Evolutionary conservation across 2,888 invertebrate species (phyloP).

Genomic region (Leptopilina syphax): DNA sequence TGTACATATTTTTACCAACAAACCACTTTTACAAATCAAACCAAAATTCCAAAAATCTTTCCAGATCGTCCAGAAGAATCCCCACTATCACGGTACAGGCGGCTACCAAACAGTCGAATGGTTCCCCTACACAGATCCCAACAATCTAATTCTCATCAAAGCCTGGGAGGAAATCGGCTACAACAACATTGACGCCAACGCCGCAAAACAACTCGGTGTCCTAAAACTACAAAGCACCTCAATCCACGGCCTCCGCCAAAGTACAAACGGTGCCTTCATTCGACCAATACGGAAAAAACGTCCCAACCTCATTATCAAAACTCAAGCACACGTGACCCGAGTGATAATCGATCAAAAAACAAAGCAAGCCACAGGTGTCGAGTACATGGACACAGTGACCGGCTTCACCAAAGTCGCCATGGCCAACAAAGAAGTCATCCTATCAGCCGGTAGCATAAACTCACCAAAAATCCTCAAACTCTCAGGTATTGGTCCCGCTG

Average conservation of each 20-base stretch:
- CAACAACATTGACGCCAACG: conserved; percentile 80
- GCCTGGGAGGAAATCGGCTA: conserved; percentile 83
- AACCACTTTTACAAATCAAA: neutral
- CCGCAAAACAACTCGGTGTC: conserved; percentile 80
- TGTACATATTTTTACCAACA: too few species aligned
- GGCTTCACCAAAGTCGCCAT: conserved; percentile 69
- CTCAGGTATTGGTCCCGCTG: conserved; percentile 78
- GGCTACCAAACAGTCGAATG: conserved; percentile 84
- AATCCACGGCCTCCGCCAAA: conserved; percentile 80
- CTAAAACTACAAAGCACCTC: conserved; percentile 82
- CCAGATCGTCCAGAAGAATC: conserved; percentile 71
- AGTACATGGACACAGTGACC: conserved; percentile 71
- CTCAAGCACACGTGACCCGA: conserved; percentile 78
- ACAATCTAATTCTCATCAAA: conserved; percentile 79
- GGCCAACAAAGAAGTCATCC: conserved; percentile 77
- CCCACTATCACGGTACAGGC: conserved; percentile 80
- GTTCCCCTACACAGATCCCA: conserved; percentile 81
- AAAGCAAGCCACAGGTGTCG: conserved; percentile 76
- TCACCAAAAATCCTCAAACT: conserved; percentile 78
- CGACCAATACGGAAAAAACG: conserved; percentile 81
- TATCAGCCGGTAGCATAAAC: conserved; percentile 78
- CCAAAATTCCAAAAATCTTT: conserved; percentile 36
- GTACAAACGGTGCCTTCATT: conserved; percentile 83
- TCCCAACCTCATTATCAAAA: conserved; percentile 72
- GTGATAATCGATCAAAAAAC: conserved; percentile 77